Evolutionary conservation across 2,797 vertebrate species (phyloP).

Genomic region (Lateolabrax maculatus): DNA sequence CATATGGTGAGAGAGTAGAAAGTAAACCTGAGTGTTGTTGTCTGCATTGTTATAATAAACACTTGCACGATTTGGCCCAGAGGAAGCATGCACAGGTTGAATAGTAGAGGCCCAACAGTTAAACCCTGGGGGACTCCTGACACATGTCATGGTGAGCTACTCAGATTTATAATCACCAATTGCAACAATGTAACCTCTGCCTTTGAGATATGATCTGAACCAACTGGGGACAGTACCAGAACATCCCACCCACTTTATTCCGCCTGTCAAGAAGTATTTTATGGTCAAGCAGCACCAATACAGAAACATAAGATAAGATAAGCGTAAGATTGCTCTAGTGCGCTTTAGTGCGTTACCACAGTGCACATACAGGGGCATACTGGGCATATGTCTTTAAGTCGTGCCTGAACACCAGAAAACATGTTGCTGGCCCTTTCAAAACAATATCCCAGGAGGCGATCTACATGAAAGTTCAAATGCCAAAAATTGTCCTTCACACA

Average conservation of each 20-base stretch:
- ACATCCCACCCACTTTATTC: neutral
- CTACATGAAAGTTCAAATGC: no score
- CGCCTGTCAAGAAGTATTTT: neutral
- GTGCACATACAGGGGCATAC: no score
- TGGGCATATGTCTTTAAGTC: no score
- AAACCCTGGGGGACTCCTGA: neutral
- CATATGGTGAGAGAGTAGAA: neutral
- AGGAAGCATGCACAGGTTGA: neutral
- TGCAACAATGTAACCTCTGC: neutral
- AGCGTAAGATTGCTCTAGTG: no score
- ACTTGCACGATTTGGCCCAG: neutral
- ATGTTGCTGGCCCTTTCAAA: no score
- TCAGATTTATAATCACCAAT: slow-evolving; percentile 3
- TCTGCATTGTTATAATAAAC: neutral
- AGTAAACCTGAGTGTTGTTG: neutral
- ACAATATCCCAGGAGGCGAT: no score
- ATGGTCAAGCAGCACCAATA: neutral
- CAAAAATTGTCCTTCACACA: no score
- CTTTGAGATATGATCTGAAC: neutral
- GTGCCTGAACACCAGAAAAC: no score
- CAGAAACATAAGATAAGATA: no score
- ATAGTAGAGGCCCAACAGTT: neutral
- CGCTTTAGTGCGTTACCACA: no score
- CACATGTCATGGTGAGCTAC: neutral
- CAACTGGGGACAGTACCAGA: neutral